Conservation (phyloP, 2,113 vertebrate genomes). For the Mungos mungo region DNA sequence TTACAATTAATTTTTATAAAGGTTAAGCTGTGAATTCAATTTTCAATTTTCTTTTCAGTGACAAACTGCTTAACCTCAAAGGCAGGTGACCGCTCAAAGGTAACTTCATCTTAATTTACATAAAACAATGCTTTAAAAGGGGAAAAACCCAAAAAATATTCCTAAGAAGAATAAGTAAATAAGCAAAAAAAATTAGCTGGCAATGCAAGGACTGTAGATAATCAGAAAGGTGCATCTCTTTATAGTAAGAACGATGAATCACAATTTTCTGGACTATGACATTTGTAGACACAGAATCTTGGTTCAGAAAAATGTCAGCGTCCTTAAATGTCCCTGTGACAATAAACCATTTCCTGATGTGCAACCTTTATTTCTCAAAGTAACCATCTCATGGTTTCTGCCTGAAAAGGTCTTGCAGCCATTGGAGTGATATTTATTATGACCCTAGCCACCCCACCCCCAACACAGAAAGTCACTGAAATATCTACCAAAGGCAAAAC, state of each 20-base stretch:
- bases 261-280: slow-evolving; percentile 21
- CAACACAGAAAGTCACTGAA: background rate
- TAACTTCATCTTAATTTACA: background rate
- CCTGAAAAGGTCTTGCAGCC: slow-evolving; percentile 17
- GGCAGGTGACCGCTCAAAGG: slow-evolving; percentile 8
- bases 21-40: background rate
- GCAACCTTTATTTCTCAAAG: slow-evolving; percentile 57
- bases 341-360: slow-evolving; percentile 51
- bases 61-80: slow-evolving; percentile 19
- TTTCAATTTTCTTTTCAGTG: background rate
- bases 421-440: background rate
- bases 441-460: background rate
- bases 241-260: slow-evolving; percentile 6
- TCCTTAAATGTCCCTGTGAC: slow-evolving; percentile 27
- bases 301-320: slow-evolving; percentile 61
- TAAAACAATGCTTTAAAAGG: background rate
- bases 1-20: slow-evolving; percentile 20
- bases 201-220: background rate
- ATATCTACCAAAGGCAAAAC: background rate
- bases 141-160: background rate
- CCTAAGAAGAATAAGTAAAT: background rate
- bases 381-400: background rate
- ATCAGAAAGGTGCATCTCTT: background rate
- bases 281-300: slow-evolving; percentile 54
- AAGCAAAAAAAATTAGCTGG: slow-evolving; percentile 30